phyloP scores from a whole-genome alignment of 2,113 vertebrate species.

The Actenoides lindsayi region DNA sequence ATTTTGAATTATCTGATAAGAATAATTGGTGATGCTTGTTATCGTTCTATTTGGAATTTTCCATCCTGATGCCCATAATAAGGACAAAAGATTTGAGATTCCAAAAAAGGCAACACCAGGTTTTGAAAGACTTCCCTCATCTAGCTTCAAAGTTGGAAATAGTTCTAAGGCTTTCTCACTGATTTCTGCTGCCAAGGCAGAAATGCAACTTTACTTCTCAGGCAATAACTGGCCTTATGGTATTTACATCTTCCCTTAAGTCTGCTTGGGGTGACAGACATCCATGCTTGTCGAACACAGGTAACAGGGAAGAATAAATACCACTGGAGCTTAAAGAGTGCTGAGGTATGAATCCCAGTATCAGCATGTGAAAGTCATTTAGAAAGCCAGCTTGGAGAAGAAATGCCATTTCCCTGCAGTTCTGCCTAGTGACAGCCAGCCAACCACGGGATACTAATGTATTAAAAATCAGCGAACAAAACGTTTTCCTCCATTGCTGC shows the following conservation, averaged over 20 bases:
- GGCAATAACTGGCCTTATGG: background rate
- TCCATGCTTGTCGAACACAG: background rate
- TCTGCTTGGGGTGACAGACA: background rate
- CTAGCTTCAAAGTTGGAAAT: background rate
- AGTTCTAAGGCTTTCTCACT: background rate
- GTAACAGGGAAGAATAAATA: background rate
- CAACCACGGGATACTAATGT: background rate
- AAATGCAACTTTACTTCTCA: background rate
- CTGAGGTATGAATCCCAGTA: background rate
- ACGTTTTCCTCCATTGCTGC: background rate
- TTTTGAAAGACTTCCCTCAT: background rate
- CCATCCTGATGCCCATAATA: background rate
- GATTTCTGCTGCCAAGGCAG: conserved; percentile 1
- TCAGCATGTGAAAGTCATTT: background rate
- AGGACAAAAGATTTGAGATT: background rate
- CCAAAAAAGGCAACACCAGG: background rate
- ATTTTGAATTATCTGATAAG: conserved; percentile 44
- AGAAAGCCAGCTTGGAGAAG: background rate
- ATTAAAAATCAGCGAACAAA: background rate
- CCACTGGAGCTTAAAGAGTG: background rate
- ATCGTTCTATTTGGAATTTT: conserved; percentile 3
- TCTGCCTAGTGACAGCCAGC: background rate
- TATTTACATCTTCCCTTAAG: background rate
- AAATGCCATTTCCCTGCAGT: background rate
- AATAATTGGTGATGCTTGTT: conserved; percentile 35